phyloP scores from a whole-genome alignment of 2,113 vertebrate species.

The Manacus vitellinus region DNA sequence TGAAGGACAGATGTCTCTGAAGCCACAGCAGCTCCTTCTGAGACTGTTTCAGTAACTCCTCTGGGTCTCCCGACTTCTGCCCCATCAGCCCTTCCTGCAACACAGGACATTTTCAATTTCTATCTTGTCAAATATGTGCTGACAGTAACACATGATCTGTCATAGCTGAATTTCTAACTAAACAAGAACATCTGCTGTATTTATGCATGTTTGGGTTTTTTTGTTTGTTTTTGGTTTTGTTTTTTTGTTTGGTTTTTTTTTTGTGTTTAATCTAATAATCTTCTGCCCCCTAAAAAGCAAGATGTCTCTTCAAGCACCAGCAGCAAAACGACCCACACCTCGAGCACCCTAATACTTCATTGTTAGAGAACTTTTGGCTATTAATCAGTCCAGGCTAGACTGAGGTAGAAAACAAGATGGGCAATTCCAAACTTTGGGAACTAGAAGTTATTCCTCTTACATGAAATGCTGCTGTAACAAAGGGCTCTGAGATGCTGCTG shows the following conservation, averaged over 20 bases:
- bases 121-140: background rate
- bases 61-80: slow-evolving; percentile 65
- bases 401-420: background rate
- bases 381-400: background rate
- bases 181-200: background rate
- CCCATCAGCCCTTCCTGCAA: slow-evolving; percentile 71
- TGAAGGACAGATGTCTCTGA: slow-evolving; percentile 71
- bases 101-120: background rate
- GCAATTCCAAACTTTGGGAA: background rate
- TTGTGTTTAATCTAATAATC: too few relatives aligned
- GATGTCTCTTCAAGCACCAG: background rate
- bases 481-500: background rate
- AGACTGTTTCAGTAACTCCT: slow-evolving; percentile 71
- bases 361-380: background rate
- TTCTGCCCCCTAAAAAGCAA: background rate
- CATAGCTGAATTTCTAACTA: background rate
- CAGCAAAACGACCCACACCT: background rate
- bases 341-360: background rate
- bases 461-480: accelerated
- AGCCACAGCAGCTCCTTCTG: slow-evolving; percentile 73
- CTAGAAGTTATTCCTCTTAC: background rate
- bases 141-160: background rate
- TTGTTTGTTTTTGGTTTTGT: too few relatives aligned
- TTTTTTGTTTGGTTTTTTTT: too few relatives aligned
- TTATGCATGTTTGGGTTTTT: background rate